phyloP scores from a whole-genome alignment of 2,888 invertebrate genomes.

The Drosophila helvetica region DNA sequence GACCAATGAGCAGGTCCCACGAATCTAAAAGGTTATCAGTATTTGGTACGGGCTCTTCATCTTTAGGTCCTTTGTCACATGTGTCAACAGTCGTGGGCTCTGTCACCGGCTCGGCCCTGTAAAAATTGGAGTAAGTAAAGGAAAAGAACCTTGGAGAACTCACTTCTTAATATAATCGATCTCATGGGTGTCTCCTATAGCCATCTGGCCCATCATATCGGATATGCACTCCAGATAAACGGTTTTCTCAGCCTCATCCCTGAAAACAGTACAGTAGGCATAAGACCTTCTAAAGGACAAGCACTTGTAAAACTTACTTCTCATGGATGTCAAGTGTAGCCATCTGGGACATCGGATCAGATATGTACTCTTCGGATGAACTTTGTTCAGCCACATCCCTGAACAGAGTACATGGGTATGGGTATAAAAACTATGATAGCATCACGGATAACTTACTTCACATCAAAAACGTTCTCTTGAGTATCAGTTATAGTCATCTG shows the following conservation, averaged over 20 bases:
- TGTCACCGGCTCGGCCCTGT: not conserved
- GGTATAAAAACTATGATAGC: too few relatives aligned
- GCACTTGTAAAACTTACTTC: not conserved
- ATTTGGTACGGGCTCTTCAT: not conserved
- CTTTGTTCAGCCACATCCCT: not conserved
- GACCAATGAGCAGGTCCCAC: conserved; percentile 1
- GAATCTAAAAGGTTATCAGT: conserved; percentile 18
- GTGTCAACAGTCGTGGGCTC: not conserved
- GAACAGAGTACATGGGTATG: too few relatives aligned
- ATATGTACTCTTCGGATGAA: not conserved
- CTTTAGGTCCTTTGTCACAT: not conserved
- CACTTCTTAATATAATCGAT: not conserved
- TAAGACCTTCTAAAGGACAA: too few relatives aligned
- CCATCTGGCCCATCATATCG: not conserved
- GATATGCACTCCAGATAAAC: not conserved
- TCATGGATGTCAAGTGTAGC: not conserved
- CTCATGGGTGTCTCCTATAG: not conserved
- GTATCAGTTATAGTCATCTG: not conserved
- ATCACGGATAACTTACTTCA: too few relatives aligned
- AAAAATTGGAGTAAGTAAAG: not conserved
- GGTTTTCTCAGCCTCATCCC: not conserved
- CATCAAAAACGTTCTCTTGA: not conserved
- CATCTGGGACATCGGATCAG: not conserved
- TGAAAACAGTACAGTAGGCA: not conserved
- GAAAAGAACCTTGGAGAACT: not conserved